Conservation (phyloP, 2,888 invertebrate genomes). For the Melieria crassipennis region DNA sequence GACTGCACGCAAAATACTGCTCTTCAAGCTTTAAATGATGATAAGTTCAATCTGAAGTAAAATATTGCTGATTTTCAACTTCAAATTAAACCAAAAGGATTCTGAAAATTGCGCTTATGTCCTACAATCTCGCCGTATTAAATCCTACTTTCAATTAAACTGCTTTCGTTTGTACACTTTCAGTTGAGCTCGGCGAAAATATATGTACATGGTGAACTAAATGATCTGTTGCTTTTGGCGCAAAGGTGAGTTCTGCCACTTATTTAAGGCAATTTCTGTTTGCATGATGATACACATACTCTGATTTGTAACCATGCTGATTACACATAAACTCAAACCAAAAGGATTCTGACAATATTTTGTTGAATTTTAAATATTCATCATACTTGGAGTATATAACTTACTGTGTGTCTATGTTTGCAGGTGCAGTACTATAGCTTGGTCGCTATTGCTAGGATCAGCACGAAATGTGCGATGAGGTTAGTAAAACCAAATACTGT, state of each 20-base stretch:
- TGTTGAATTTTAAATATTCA: background rate
- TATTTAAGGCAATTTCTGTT: background rate
- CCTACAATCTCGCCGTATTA: background rate
- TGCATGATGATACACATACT: conserved; percentile 30
- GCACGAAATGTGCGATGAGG: background rate
- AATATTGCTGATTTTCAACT: conserved; percentile 37
- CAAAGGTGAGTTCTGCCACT: background rate
- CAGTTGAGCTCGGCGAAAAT: background rate
- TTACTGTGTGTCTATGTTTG: background rate
- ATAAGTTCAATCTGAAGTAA: conserved; percentile 35
- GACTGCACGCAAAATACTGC: background rate
- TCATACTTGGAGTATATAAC: background rate
- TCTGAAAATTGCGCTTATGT: conserved; percentile 28
- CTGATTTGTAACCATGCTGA: conserved; percentile 34
- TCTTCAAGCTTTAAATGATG: conserved; percentile 25
- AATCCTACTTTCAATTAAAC: background rate
- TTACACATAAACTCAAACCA: conserved; percentile 30
- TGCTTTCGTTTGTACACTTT: background rate
- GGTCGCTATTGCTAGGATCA: background rate
- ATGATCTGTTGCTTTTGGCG: background rate
- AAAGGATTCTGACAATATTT: conserved; percentile 37
- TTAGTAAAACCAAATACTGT: background rate
- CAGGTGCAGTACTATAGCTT: background rate
- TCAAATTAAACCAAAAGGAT: conserved; percentile 41
- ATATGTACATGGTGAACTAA: background rate